These are phyloP conservation scores for Cnemophilus loriae DNA, from an alignment of 2,113 vertebrate genomes.

Conservation along the genomic window DNA sequence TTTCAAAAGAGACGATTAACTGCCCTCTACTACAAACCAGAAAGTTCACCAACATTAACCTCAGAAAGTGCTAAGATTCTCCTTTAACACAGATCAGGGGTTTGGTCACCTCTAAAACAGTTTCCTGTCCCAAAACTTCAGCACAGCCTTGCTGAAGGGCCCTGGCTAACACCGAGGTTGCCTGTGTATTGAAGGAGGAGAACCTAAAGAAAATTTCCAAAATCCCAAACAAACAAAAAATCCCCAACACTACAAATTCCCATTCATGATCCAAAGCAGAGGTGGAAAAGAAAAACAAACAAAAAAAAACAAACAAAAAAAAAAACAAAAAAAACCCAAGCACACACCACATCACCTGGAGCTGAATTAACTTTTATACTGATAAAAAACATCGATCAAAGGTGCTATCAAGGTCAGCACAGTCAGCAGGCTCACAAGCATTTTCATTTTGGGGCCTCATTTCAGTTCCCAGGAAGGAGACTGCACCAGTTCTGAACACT, in stretches of 20 bases:
- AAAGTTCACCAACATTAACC: background rate
- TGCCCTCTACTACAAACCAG: background rate
- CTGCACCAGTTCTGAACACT: background rate
- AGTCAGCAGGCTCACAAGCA: background rate
- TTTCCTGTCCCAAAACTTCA: background rate
- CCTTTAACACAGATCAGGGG: background rate
- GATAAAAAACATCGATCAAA: background rate
- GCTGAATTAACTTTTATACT: background rate
- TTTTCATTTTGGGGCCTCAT: background rate
- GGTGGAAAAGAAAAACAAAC: rapidly evolving
- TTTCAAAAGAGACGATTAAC: background rate
- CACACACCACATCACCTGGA: background rate
- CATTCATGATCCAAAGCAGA: background rate
- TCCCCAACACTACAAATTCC: rapidly evolving
- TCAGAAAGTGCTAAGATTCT: background rate
- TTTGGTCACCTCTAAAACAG: background rate
- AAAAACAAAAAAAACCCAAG: background rate
- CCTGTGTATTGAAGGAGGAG: background rate
- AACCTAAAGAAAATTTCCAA: background rate
- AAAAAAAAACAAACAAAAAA: background rate
- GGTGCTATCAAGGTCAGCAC: background rate
- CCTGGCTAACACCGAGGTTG: background rate
- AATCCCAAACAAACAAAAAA: background rate
- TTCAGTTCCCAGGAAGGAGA: background rate
- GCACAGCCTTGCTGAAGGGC: background rate